A percentile compares a stretch with the other conserved stretches of the same genome.
phyloP scores from a whole-genome alignment of 2,113 vertebrate species.

The Paralichthys olivaceus region DNA sequence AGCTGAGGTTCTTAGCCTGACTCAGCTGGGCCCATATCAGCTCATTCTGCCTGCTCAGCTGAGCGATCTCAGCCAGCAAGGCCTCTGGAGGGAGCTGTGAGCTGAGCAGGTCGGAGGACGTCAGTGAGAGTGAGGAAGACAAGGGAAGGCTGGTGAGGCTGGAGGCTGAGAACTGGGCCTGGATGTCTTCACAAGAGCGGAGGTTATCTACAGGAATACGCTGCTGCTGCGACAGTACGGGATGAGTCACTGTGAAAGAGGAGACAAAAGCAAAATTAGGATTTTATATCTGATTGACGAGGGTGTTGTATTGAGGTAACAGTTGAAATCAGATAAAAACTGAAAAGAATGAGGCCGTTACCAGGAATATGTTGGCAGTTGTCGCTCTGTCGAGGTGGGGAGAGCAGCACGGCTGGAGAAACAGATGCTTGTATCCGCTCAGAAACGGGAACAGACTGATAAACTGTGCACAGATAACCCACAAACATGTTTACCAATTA shows the following conservation, averaged over 20 bases:
- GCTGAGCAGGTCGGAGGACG: conserved; percentile 55
- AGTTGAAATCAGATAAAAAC: background rate
- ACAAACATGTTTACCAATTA: background rate
- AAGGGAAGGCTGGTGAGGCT: conserved; percentile 66
- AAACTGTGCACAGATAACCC: conserved; percentile 34
- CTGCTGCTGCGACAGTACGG: background rate
- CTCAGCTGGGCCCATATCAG: conserved; percentile 84
- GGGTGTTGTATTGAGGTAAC: rapidly evolving
- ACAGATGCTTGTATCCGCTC: conserved; percentile 48
- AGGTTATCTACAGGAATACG: conserved; percentile 13
- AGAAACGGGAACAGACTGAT: conserved; percentile 16
- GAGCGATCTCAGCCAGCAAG: conserved; percentile 83
- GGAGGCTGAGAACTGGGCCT: conserved; percentile 51
- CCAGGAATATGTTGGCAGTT: conserved; percentile 69
- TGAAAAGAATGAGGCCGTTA: conserved; percentile 31
- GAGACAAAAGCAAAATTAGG: background rate
- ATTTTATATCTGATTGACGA: background rate
- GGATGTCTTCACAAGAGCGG: conserved; percentile 55
- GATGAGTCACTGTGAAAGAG: conserved; percentile 26
- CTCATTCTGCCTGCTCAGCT: conserved; percentile 87
- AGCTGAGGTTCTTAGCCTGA: conserved; percentile 53
- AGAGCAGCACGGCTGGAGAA: conserved; percentile 87
- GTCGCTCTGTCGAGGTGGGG: conserved; percentile 87
- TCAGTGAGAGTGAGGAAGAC: conserved; percentile 41
- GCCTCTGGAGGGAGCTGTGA: conserved; percentile 67